Conservation (phyloP, 2,113 vertebrate species). For the Cricetomys ansorgei region DNA sequence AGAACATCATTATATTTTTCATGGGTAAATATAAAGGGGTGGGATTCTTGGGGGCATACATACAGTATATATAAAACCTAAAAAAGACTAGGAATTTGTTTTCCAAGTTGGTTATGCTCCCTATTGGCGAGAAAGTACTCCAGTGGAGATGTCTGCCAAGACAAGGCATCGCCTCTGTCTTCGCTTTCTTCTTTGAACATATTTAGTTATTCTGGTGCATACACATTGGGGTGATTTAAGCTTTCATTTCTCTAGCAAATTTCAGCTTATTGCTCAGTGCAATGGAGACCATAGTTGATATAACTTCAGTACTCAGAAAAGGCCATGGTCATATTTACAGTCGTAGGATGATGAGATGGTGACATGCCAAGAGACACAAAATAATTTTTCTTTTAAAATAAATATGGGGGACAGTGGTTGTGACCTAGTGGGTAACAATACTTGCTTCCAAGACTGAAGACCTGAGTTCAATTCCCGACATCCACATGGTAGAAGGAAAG, state of each 20-base stretch:
- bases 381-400: not conserved
- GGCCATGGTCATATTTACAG: rapidly evolving
- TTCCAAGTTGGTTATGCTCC: not conserved
- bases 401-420: not conserved
- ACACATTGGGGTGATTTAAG: not conserved
- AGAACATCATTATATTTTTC: not conserved
- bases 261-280: not conserved
- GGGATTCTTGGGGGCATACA: no score
- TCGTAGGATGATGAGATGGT: not conserved
- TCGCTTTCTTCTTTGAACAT: not conserved
- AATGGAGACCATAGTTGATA: not conserved
- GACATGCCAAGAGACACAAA: not conserved
- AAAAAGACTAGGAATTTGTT: not conserved
- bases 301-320: not conserved
- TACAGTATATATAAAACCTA: not conserved
- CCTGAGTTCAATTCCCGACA: not conserved
- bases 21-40: not conserved
- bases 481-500: not conserved
- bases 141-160: not conserved
- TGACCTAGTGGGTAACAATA: not conserved
- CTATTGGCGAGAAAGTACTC: rapidly evolving
- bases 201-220: not conserved
- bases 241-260: not conserved
- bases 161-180: not conserved
- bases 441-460: not conserved